phyloP scores from a whole-genome alignment of 2,797 vertebrate genomes.

The Falco rusticolus region DNA sequence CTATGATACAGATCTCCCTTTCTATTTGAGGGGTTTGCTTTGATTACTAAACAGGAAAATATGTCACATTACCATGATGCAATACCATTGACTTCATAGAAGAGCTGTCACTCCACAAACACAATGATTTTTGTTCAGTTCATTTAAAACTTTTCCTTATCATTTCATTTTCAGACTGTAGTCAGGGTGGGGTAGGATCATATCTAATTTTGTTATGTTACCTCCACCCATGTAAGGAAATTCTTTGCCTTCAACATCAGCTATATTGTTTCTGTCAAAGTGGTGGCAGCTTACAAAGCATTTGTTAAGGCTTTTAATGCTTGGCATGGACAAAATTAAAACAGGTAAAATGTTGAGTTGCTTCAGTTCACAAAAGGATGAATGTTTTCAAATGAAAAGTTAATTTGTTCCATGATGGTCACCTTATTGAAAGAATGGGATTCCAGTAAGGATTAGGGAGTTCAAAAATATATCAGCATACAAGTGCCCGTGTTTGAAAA shows the following conservation, averaged over 20 bases:
- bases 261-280: background rate
- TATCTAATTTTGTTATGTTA: constrained; percentile 55
- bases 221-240: constrained; percentile 76
- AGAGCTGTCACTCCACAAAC: background rate
- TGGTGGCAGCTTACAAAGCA: background rate
- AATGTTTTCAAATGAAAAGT: background rate
- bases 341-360: background rate
- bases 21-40: background rate
- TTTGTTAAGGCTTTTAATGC: background rate
- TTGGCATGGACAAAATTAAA: rapidly evolving
- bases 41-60: background rate
- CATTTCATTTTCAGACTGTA: background rate
- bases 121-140: background rate
- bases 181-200: background rate
- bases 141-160: constrained; percentile 12
- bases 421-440: background rate
- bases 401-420: rapidly evolving
- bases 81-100: background rate
- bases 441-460: background rate
- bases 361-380: background rate
- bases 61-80: background rate
- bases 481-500: background rate
- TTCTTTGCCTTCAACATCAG: constrained; percentile 56
- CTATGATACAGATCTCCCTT: background rate
- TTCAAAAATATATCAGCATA: background rate